These are phyloP conservation scores for Eutolmus rufibarbis DNA, from an alignment of 2,888 invertebrate genomes.

Conservation along the genomic window DNA sequence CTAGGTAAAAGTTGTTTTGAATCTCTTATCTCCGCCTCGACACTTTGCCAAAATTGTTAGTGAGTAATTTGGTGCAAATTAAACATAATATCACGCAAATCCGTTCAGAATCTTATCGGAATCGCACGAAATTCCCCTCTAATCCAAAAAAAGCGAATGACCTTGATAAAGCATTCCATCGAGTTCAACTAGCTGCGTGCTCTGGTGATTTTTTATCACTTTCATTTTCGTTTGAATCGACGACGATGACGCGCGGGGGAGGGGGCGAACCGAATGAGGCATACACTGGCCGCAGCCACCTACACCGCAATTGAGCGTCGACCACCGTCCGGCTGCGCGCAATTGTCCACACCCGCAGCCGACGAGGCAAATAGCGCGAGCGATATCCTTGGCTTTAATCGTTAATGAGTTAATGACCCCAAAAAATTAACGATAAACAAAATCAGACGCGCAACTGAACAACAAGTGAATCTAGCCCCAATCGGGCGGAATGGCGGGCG, in stretches of 20 bases:
- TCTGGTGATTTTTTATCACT: slow-evolving; percentile 8
- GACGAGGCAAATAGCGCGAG: background rate
- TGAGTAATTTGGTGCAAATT: background rate
- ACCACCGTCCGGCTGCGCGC: background rate
- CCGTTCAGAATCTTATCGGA: background rate
- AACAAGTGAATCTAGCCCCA: slow-evolving; percentile 7
- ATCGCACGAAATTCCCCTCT: background rate
- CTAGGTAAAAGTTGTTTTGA: background rate
- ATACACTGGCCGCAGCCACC: background rate
- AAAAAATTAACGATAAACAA: slow-evolving; percentile 31
- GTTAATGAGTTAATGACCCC: slow-evolving; percentile 35
- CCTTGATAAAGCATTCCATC: slow-evolving; percentile 27
- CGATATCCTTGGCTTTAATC: slow-evolving; percentile 32
- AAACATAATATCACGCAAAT: background rate
- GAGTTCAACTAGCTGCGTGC: slow-evolving; percentile 9
- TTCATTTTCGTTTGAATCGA: slow-evolving; percentile 14
- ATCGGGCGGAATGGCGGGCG: background rate
- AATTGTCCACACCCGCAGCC: background rate
- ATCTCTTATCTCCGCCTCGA: background rate
- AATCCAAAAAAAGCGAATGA: background rate
- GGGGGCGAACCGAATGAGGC: background rate
- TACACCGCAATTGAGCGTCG: background rate
- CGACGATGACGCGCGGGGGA: background rate
- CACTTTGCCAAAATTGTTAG: background rate
- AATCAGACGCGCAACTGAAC: slow-evolving; percentile 30